These are phyloP conservation scores for Epizoanthus fatuus DNA, from an alignment of 92 coral and sea anemone species.

Conservation along the genomic window DNA sequence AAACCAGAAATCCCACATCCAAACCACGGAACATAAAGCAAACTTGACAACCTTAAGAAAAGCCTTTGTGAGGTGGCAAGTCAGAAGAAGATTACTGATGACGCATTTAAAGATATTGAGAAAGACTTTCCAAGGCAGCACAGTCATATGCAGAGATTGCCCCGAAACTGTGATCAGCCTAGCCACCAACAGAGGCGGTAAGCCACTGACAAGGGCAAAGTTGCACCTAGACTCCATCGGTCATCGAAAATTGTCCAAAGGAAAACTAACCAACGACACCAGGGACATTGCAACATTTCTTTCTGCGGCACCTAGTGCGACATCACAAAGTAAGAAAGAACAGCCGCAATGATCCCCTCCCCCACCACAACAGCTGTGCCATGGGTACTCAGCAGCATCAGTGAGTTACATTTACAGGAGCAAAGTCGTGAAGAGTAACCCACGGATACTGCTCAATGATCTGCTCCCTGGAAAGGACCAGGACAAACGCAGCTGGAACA, in stretches of 20 bases:
- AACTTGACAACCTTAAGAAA: conserved; percentile 24
- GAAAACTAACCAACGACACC: background rate
- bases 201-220: conserved; percentile 22
- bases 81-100: conserved; percentile 3
- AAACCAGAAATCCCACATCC: conserved; percentile 10
- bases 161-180: conserved; percentile 6
- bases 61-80: background rate
- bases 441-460: no score
- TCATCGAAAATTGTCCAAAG: background rate
- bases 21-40: background rate
- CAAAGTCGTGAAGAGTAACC: no score
- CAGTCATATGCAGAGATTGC: conserved; percentile 15
- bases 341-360: conserved; percentile 21
- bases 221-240: background rate
- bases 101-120: background rate
- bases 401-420: no score
- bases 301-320: background rate
- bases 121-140: conserved; percentile 22
- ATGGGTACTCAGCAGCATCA: no score
- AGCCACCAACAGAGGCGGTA: conserved; percentile 26
- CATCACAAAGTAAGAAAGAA: conserved; percentile 22
- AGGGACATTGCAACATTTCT: no score
- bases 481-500: no score
- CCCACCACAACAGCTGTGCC: background rate
- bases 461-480: no score